phyloP scores from a whole-genome alignment of 2,113 vertebrate species.

The Dipodomys ordii region DNA sequence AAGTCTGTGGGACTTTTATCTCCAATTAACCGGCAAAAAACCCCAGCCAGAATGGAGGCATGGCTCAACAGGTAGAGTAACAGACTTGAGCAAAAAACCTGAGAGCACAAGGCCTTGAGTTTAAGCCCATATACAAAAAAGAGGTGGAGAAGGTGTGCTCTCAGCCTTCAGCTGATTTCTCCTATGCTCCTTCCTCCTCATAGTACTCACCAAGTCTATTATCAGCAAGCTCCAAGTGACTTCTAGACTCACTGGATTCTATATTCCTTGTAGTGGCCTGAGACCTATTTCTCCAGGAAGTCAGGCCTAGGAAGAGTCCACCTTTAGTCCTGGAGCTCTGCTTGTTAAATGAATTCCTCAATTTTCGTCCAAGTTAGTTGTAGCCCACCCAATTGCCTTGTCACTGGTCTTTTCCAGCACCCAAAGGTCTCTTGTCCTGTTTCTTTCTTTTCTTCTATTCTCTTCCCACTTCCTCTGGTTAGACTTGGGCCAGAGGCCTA shows the following conservation, averaged over 20 bases:
- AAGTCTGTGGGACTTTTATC: no score
- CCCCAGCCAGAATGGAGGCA: no score
- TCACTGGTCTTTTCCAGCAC: neutral
- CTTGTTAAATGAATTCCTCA: neutral
- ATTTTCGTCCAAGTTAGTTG: neutral
- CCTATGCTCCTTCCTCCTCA: neutral
- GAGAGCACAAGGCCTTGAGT: no score
- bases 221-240: neutral
- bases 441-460: neutral
- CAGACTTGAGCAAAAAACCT: no score
- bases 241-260: neutral
- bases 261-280: neutral
- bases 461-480: neutral
- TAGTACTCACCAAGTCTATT: neutral
- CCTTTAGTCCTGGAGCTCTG: no score
- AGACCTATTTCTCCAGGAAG: neutral
- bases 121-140: no score
- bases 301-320: neutral
- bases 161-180: neutral
- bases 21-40: no score
- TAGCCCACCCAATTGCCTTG: neutral
- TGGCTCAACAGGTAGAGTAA: no score
- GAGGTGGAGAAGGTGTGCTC: neutral
- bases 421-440: neutral
- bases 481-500: neutral